Base-by-base conservation (phyloP, 1,140 invertebrate genomes). In the Heliconius hermathena region DNA sequence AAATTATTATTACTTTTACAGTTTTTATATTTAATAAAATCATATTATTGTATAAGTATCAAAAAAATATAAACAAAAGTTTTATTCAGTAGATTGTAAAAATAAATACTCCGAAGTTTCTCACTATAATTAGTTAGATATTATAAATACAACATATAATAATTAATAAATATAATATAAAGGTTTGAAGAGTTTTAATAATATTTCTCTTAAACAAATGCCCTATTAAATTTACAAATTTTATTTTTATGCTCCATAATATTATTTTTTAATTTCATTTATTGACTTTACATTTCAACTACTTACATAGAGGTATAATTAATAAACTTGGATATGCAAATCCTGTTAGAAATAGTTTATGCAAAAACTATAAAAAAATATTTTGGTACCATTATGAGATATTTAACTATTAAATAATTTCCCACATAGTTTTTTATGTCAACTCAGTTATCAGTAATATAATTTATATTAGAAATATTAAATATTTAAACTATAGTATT, bases 341-440 rank as follows among this genome's bases (percentile, higher is more conserved):
- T 66, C 26, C 60, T 26, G 60, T 66, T 18, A 16, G 1, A 29
- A 66, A 26, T 66, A 74, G 16, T 29, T 52, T 54, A 16, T 74
- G 54, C 26, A 74, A 74, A 74, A 52, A 74, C 54, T 74, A 74
- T 73, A 18, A 33, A 71, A 71, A 36, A 85, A 60, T 60, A 60
- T 22, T 60, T 60, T 60, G n/a, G 2, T 60, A 8, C 9, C 2
- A 60, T 60, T 26, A 46, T 46, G n/a, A 60, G 8, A 60, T 9
- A 22, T 22, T 60, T 60, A 9, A 22, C n/a, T 60, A 60, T 8
- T 60, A 60, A 9, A 22, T 52, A 22, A 22, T 11, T 46, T 46
- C 13, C 16, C 3, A 16, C 16, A 46, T 16, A 46, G 13, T 46
- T 46, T 41, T 41, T 41, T 41, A 16, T 16, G 16, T 46, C 0